Evolutionary conservation across 2,797 vertebrate genomes (phyloP).

Genomic region (Fratercula arctica): DNA sequence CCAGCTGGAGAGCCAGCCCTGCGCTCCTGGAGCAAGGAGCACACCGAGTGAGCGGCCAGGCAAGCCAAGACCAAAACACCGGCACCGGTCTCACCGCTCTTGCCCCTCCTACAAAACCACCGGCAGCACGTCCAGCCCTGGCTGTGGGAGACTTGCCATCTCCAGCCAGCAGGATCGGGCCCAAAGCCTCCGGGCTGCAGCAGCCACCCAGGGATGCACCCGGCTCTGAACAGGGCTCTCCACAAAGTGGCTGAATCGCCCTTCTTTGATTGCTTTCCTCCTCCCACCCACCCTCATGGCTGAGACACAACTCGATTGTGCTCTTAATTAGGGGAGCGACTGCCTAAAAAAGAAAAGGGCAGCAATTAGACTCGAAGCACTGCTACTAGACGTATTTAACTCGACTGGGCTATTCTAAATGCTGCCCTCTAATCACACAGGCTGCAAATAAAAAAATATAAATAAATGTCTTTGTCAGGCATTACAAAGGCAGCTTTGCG

Average conservation of each 20-base stretch:
- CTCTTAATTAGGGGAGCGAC: constrained; percentile 52
- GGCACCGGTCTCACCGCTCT: accelerated
- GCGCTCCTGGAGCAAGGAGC: accelerated
- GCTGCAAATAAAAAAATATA: constrained; percentile 39
- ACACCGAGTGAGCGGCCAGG: accelerated
- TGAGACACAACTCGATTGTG: not conserved
- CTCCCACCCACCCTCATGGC: not conserved
- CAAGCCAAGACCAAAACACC: not conserved
- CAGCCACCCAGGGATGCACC: not conserved
- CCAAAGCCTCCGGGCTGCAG: not conserved
- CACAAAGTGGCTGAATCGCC: accelerated
- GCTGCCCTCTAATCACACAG: constrained; percentile 43
- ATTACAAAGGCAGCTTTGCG: not conserved
- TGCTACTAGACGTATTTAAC: constrained; percentile 15
- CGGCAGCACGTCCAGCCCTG: not conserved
- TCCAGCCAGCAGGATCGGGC: not conserved
- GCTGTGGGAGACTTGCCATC: accelerated
- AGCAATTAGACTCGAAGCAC: not conserved
- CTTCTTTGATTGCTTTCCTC: not conserved
- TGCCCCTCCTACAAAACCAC: not conserved
- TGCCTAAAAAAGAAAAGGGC: constrained; percentile 33
- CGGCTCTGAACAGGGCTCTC: not conserved
- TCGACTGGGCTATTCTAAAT: not conserved
- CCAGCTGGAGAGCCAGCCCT: not conserved
- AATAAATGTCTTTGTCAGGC: constrained; percentile 45